Percentiles rank a stretch among this genome's conserved stretches.
Conservation (phyloP, 1,140 invertebrate genomes). For the Drosophila nigrodunni region DNA sequence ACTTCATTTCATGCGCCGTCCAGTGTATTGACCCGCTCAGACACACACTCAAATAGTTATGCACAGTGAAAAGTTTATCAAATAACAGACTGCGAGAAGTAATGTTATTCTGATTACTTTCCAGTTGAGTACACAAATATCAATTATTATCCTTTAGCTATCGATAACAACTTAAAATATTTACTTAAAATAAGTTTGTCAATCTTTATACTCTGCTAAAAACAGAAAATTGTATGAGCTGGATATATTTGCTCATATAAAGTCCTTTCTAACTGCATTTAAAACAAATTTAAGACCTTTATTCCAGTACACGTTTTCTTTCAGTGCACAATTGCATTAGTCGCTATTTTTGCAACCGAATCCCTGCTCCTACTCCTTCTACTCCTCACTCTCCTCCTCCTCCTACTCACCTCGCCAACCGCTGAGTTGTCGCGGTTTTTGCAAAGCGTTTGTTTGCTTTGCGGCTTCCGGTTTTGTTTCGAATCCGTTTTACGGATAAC, state of each 20-base stretch:
- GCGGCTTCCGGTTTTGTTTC: slow-evolving; percentile 75
- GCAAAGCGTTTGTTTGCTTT: slow-evolving; percentile 78
- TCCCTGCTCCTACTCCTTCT: neutral
- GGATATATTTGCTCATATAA: too few relatives aligned
- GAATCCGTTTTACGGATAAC: slow-evolving; percentile 65
- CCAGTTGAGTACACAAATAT: too few relatives aligned
- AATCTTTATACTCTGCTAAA: too few relatives aligned
- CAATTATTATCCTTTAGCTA: too few relatives aligned
- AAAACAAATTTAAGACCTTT: too few relatives aligned
- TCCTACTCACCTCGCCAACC: neutral
- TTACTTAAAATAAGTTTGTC: too few relatives aligned
- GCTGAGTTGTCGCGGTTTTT: slow-evolving; percentile 68
- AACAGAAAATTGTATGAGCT: too few relatives aligned
- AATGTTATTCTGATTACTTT: too few relatives aligned
- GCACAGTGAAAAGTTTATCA: slow-evolving; percentile 14
- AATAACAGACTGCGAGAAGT: too few relatives aligned
- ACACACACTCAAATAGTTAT: slow-evolving; percentile 15
- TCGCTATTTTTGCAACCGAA: neutral
- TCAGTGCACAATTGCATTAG: slow-evolving; percentile 25
- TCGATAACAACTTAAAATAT: too few relatives aligned
- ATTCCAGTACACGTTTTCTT: too few relatives aligned
- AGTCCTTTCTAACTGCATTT: too few relatives aligned
- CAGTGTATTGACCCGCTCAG: slow-evolving; percentile 74
- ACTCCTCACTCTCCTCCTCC: neutral
- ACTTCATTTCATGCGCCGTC: slow-evolving; percentile 73